Percentiles rank a stretch among this genome's conserved stretches.
Conservation (phyloP, 2,888 invertebrate species). For the Leptura quadrifasciata region DNA sequence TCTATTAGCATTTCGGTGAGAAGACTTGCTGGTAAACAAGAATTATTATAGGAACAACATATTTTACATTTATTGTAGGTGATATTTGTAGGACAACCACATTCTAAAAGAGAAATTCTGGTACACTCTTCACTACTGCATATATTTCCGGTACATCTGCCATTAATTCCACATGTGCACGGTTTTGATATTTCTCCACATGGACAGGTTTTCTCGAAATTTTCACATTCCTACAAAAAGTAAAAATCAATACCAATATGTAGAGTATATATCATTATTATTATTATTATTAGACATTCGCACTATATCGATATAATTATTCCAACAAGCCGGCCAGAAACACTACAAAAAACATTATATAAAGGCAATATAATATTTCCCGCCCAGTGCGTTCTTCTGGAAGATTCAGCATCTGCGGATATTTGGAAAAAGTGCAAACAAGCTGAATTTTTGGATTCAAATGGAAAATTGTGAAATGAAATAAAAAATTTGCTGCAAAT, state of each 20-base stretch:
- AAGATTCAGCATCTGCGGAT: no score
- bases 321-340: no score
- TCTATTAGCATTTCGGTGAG: slow-evolving; percentile 44
- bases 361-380: no score
- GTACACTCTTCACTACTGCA: slow-evolving; percentile 76
- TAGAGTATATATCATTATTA: no score
- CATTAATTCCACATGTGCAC: slow-evolving; percentile 75
- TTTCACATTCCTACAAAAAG: slow-evolving; percentile 72
- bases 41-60: slow-evolving; percentile 54
- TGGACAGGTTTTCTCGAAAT: slow-evolving; percentile 69
- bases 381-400: no score
- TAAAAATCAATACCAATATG: neutral
- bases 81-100: slow-evolving; percentile 69
- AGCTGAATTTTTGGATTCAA: no score
- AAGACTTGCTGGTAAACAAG: slow-evolving; percentile 47
- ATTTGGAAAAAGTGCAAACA: no score
- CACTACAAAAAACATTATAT: no score
- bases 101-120: slow-evolving; percentile 73
- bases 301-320: no score
- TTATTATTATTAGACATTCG: no score
- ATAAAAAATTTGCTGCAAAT: no score
- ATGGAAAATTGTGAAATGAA: no score
- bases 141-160: slow-evolving; percentile 72
- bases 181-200: slow-evolving; percentile 64
- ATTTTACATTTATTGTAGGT: slow-evolving; percentile 47